Conservation (phyloP, 2,113 vertebrate species). For the Chroicocephalus ridibundus region DNA sequence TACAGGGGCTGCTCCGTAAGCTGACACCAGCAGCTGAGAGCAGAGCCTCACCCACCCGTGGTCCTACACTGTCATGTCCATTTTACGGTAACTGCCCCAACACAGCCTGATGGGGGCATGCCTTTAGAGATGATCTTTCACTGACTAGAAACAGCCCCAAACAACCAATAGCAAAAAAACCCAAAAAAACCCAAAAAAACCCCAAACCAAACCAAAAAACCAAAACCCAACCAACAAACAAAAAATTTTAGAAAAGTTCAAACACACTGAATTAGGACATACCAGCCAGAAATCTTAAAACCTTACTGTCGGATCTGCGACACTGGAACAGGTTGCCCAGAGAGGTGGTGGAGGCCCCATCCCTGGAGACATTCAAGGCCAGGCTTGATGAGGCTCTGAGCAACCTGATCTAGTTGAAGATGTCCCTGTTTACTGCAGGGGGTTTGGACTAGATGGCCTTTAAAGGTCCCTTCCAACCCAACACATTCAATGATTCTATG, state of each 20-base stretch:
- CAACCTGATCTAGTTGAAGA: no score
- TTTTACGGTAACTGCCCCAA: background rate
- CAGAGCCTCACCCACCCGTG: background rate
- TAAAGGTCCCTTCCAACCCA: no score
- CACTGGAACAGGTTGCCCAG: no score
- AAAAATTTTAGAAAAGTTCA: background rate
- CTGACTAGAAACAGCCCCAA: background rate
- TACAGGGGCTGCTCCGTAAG: background rate
- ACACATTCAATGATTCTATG: no score
- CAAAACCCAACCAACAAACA: background rate
- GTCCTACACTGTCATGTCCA: rapidly evolving
- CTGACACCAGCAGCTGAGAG: background rate
- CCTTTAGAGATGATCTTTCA: background rate
- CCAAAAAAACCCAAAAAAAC: no score
- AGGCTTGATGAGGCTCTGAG: no score
- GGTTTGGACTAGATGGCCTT: no score
- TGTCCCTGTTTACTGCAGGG: no score
- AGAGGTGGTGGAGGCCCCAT: no score
- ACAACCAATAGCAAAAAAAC: background rate
- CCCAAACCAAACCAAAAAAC: background rate
- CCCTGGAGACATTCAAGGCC: no score
- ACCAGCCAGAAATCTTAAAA: background rate
- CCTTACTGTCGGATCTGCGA: background rate
- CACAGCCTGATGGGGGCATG: background rate
- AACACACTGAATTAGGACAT: background rate